Evolutionary conservation across 2,113 vertebrate species (phyloP), one percentile per base, ranked within the genome.

Genomic region (Tyrannus savana): DNA sequence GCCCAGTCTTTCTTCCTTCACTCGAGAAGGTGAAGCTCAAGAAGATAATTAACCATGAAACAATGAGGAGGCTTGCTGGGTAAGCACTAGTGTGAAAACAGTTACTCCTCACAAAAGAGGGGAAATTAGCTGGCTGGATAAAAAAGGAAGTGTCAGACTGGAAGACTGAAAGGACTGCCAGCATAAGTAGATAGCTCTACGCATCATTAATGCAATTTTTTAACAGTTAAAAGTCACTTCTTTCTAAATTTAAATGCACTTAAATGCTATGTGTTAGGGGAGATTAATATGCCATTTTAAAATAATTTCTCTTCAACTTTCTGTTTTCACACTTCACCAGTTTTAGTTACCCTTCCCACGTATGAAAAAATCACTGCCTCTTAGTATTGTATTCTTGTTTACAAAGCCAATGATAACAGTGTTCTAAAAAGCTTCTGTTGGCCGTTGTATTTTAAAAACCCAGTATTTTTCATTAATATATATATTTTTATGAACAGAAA

Each of bases 1-100:
- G 94, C 96, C 95, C 28, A 72, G 82, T 59, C 82, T 92, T 85
- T 90, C 85, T 97, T 87, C 82, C 73, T 96, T 96, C 7, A 9
- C 95, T 94, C 1, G 31, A 95, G 97, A 98, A 98, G 98, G 98
- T 98, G 98, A 98, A 98, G 97, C 97, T 95, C 86, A 93, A 97
- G 97, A 97, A 98, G 98, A 98, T 98, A 98, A 98, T 98, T 98
- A 98, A 97, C 97, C 97, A 96, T 97, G 98, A 98, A 98, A 98
- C 98, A 98, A 98, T 97, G 91, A 97, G 96, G 93, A 98, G 96
- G 95, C 98, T 98, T 98, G 98, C 98, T 98, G 98, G 97, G 98
- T 97, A 98, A 98, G 98, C 98, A 97, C 93, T 93, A 97, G 97
- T 98, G 98, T 98, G 98, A 98, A 98, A 98, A 98, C 98, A 98